phyloP scores from a whole-genome alignment of 2,888 invertebrate species.

The Euzetes globulus region DNA sequence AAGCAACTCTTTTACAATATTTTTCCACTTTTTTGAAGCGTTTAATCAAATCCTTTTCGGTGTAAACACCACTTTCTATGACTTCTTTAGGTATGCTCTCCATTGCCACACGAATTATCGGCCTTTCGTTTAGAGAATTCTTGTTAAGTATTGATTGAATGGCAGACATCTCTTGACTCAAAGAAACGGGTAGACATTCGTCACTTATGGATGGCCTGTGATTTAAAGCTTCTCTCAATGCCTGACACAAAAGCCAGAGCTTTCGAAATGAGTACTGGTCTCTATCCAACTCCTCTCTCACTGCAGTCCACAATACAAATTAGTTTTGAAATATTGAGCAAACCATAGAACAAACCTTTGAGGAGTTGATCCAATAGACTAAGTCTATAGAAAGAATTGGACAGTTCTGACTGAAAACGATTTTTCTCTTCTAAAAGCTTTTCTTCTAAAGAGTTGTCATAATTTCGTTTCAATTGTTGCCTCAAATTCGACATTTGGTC shows the following conservation, averaged over 20 bases:
- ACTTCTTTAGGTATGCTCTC: slow-evolving; percentile 70
- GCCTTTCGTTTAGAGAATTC: slow-evolving; percentile 37
- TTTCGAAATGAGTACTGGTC: slow-evolving; percentile 67
- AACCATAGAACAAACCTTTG: slow-evolving; percentile 33
- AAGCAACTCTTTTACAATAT: slow-evolving; percentile 71
- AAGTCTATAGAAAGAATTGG: slow-evolving; percentile 38
- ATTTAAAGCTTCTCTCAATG: slow-evolving; percentile 67
- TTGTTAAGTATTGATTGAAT: slow-evolving; percentile 66
- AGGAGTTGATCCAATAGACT: slow-evolving; percentile 38
- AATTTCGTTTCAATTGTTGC: slow-evolving; percentile 53
- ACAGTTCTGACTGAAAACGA: slow-evolving; percentile 61
- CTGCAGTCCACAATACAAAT: slow-evolving; percentile 31
- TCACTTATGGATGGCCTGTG: slow-evolving; percentile 53
- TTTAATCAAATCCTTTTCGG: slow-evolving; percentile 75
- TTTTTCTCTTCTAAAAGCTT: slow-evolving; percentile 59
- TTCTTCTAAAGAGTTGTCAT: slow-evolving; percentile 55
- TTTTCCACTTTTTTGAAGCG: slow-evolving; percentile 61
- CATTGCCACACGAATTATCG: slow-evolving; percentile 46
- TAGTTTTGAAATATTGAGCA: slow-evolving; percentile 16
- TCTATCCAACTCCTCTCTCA: slow-evolving; percentile 56
- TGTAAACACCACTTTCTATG: slow-evolving; percentile 70
- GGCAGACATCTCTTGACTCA: slow-evolving; percentile 63
- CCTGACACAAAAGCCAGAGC: slow-evolving; percentile 88
- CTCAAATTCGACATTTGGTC: slow-evolving; percentile 61
- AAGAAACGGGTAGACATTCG: slow-evolving; percentile 55